Evolutionary conservation across 2,113 vertebrate species (phyloP), one percentile per base, ranked within the genome.

Genomic region (Tinamus guttatus): DNA sequence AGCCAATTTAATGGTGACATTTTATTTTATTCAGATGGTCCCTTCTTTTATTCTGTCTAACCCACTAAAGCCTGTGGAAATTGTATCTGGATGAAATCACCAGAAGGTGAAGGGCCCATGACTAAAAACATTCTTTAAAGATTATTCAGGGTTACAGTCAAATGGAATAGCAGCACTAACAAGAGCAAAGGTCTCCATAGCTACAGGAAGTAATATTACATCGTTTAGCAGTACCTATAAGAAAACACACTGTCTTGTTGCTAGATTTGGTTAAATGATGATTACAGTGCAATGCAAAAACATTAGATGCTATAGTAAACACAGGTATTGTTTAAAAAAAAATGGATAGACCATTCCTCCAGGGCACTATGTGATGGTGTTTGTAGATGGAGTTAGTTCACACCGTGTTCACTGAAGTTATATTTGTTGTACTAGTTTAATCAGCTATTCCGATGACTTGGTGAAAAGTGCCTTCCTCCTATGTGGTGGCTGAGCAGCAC

Each of bases 11-110:
- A 98, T 98, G 97, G 97, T 97, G 97, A 98, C 89, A 96, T 97
- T 98, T 98, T 98, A 98, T 98, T 98, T 98, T 98, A 96, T 97
- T 98, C 97, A 98, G 96, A 98, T 98, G 98, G 97, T 96, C 78
- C 96, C 24, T 83, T 95, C 96, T 97, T 97, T 98, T 98, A 95
- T 98, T 98, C 97, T 97, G 83, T 90, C 96, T 82, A 97, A 97
- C 95, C 68, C 76, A 94, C 96, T 95, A 97, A 98, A 97, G 94
- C 90, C 94, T 85, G 73, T 94, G 93, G 97, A 98, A 98, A 98
- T 97, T 95, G 84, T 97, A 98, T 98, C 97, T 98, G 97, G 96
- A 98, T 98, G 97, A 98, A 98, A 97, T 98, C 97, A 98, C 94
- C 87, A 93, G 85, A 97, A 98, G 98, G 97, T 98, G 97, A 98